These are phyloP conservation scores for Tupiocoris notatus DNA, from an alignment of 2,888 invertebrate genomes.

Conservation along the genomic window DNA sequence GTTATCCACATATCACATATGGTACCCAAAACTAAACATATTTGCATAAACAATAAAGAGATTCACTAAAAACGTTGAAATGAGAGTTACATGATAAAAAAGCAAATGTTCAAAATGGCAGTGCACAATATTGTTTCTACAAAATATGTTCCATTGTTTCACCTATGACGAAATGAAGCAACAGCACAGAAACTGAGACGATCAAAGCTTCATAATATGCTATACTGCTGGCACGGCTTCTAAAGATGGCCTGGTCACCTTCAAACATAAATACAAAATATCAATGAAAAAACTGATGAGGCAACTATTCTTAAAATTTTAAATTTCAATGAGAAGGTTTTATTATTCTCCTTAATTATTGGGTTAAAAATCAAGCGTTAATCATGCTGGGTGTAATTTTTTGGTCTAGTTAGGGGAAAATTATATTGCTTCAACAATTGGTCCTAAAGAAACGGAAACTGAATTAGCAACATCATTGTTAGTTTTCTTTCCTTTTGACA, in stretches of 20 bases:
- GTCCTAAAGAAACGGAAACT: no score
- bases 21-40: background rate
- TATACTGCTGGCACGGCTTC: slow-evolving; percentile 35
- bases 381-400: no score
- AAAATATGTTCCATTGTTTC: background rate
- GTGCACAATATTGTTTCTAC: background rate
- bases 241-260: slow-evolving; percentile 34
- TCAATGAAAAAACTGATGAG: no score
- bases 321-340: no score
- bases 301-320: no score
- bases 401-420: no score
- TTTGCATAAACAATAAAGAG: background rate
- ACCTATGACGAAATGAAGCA: slow-evolving; percentile 29
- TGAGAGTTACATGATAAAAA: background rate
- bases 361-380: no score
- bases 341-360: no score
- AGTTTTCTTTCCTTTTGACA: no score
- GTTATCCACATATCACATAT: background rate
- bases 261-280: no score
- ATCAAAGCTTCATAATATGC: slow-evolving; percentile 35
- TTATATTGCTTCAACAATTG: no score
- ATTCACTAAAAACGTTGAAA: slow-evolving; percentile 7
- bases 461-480: no score
- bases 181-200: slow-evolving; percentile 32
- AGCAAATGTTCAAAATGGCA: background rate